phyloP scores from a whole-genome alignment of 2,888 invertebrate species.

The Hanleya hanleyi region DNA sequence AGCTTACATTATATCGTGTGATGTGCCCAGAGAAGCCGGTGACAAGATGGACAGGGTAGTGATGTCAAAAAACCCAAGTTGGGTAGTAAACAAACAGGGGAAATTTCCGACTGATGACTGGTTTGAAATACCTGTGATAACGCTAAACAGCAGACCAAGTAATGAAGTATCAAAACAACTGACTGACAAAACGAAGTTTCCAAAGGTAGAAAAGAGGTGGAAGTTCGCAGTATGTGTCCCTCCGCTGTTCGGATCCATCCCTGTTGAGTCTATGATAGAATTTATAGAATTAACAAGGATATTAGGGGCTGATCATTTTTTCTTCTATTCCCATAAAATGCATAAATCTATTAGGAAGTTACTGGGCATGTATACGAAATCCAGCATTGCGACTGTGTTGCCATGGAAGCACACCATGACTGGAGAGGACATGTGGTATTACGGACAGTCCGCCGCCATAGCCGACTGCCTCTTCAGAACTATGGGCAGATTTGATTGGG shows the following conservation, averaged over 20 bases:
- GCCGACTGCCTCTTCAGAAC: constrained; percentile 45
- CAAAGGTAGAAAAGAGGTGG: background rate
- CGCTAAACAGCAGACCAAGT: background rate
- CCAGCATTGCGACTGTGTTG: constrained; percentile 27
- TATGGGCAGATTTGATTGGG: constrained; percentile 34
- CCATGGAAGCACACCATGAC: constrained; percentile 38
- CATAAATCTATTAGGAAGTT: constrained; percentile 14
- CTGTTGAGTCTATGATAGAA: constrained; percentile 36
- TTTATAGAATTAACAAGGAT: constrained; percentile 42
- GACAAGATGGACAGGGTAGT: background rate
- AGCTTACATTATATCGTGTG: background rate
- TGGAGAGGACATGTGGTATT: constrained; percentile 34
- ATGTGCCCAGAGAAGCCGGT: background rate
- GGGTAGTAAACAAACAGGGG: background rate
- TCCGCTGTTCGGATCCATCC: constrained; percentile 36
- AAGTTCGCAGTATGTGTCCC: constrained; percentile 44
- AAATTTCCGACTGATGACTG: background rate
- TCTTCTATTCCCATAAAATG: constrained; percentile 34
- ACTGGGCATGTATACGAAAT: constrained; percentile 29
- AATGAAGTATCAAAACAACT: background rate
- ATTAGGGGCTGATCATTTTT: constrained; percentile 41
- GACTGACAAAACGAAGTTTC: background rate
- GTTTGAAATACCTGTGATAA: background rate
- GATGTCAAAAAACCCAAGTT: background rate
- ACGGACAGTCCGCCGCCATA: constrained; percentile 43